A percentile compares a stretch with the other conserved stretches of the same genome.
phyloP scores from a whole-genome alignment of 2,888 invertebrate species.

The Caenorhabditis macrosperma region DNA sequence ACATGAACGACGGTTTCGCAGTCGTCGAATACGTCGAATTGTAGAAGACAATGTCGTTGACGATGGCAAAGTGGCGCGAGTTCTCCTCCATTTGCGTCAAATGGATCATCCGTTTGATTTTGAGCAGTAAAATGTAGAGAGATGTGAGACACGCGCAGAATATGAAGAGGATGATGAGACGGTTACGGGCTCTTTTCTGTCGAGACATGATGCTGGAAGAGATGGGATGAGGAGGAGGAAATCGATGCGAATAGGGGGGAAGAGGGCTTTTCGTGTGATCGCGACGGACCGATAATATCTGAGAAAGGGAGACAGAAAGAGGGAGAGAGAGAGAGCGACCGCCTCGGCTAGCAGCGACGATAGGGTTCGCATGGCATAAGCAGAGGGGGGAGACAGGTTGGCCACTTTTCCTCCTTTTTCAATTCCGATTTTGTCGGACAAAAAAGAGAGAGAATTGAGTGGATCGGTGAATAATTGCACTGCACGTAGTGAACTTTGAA shows the following conservation, averaged over 20 bases:
- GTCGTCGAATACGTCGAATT: conserved; percentile 50
- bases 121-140: conserved; percentile 53
- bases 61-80: conserved; percentile 50
- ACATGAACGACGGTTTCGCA: conserved; percentile 36
- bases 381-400: conserved; percentile 47
- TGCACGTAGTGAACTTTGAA: neutral
- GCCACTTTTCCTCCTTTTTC: conserved; percentile 7
- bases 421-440: neutral
- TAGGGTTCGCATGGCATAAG: conserved; percentile 38
- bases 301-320: conserved; percentile 18
- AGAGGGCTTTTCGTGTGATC: conserved; percentile 26
- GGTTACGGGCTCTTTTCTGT: conserved; percentile 48
- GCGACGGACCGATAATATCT: conserved; percentile 44
- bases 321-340: conserved; percentile 14
- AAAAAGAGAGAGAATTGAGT: neutral
- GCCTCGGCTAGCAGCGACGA: neutral
- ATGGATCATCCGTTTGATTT: conserved; percentile 51
- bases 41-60: conserved; percentile 51
- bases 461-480: neutral
- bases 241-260: conserved; percentile 22
- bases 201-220: conserved; percentile 34
- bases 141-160: conserved; percentile 46
- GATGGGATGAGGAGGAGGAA: conserved; percentile 8
- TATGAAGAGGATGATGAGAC: conserved; percentile 45
- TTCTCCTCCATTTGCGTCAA: conserved; percentile 53